Evolutionary conservation across 2,888 invertebrate species (phyloP), one percentile per base, ranked within the genome.

Genomic region (Standfussiana lucernea): DNA sequence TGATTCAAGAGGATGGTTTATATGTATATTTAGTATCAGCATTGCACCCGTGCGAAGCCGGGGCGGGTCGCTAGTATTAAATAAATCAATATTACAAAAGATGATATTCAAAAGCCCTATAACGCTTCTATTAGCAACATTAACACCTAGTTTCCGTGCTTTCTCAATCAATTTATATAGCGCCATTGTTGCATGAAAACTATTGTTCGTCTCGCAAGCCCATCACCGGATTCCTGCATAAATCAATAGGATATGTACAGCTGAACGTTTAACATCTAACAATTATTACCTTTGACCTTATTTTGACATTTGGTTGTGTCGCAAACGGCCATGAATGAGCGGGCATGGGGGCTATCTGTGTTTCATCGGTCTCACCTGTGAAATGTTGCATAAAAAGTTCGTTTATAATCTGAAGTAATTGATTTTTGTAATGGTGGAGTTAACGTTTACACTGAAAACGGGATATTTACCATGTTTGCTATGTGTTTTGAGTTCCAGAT

Each of bases 271-370:
- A 90, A 89, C 90, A 90, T 89, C 89, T 87, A 91, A 93, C 94
- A 94, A 95, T 95, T 94, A 94, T 94, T 95, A 96, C 96, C 96
- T 96, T 93, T 96, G 91, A 96, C 96, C 96, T 96, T 96, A 96
- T 95, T 96, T 94, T 96, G 96, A 91, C 96, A 96, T 96, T 96
- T 96, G 94, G 87, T 83, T 92, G 91, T 96, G 95, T 96, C 95
- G 96, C 93, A 96, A 96, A 90, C 92, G 94, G 92, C 94, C 95
- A 90, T 95, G 94, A 93, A 90, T 92, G 89, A 86, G 83, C 84
- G 70, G 89, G 91, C 92, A 92, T 92, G 92, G 86, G 84, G 90
- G 91, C 90, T 92, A 92, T 93, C 92, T 87, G 71, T 77, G 86
- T 86, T 88, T 82, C 87, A 89, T 92, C 88, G 84, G 70, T 81